Percentiles rank a stretch among this genome's conserved stretches.
Evolutionary conservation across 2,797 vertebrate genomes (phyloP).

Genomic region (Erethizon dorsatum): DNA sequence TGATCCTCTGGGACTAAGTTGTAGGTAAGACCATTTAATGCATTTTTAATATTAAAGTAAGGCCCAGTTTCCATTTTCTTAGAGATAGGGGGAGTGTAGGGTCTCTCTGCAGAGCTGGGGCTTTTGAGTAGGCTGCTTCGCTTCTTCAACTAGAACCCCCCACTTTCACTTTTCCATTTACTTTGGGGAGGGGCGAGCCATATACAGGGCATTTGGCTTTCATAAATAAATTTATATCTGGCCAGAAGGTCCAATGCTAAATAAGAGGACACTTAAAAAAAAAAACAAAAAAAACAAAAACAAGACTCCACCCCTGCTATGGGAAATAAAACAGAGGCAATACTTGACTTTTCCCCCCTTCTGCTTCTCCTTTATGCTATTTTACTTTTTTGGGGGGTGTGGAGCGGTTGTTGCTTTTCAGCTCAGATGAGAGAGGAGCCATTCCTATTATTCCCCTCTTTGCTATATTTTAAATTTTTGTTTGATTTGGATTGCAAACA

Average conservation of each 20-base stretch:
- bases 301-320: slow-evolving; percentile 78
- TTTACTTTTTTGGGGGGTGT: slow-evolving; percentile 42
- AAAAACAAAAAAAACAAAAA: not conserved
- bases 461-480: slow-evolving; percentile 87
- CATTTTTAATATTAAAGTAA: slow-evolving; percentile 81
- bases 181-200: slow-evolving; percentile 71
- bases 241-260: slow-evolving; percentile 77
- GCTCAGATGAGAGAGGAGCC: slow-evolving; percentile 8
- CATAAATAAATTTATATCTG: slow-evolving; percentile 85
- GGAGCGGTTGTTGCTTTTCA: slow-evolving; percentile 41
- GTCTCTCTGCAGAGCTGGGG: slow-evolving; percentile 11
- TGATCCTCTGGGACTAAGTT: slow-evolving; percentile 84
- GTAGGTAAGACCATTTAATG: slow-evolving; percentile 82
- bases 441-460: slow-evolving; percentile 64
- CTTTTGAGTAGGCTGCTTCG: slow-evolving; percentile 58
- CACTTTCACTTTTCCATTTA: slow-evolving; percentile 69
- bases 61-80: slow-evolving; percentile 77
- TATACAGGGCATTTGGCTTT: slow-evolving; percentile 77
- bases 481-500: slow-evolving; percentile 90
- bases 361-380: slow-evolving; percentile 69
- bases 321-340: slow-evolving; percentile 78
- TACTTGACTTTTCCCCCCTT: not conserved
- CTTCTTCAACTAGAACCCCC: slow-evolving; percentile 34
- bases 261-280: slow-evolving; percentile 75
- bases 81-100: slow-evolving; percentile 45